Percentiles rank a stretch among this genome's conserved stretches.
Evolutionary conservation across 2,888 invertebrate species (phyloP).

Genomic region (Saturnia japonica): DNA sequence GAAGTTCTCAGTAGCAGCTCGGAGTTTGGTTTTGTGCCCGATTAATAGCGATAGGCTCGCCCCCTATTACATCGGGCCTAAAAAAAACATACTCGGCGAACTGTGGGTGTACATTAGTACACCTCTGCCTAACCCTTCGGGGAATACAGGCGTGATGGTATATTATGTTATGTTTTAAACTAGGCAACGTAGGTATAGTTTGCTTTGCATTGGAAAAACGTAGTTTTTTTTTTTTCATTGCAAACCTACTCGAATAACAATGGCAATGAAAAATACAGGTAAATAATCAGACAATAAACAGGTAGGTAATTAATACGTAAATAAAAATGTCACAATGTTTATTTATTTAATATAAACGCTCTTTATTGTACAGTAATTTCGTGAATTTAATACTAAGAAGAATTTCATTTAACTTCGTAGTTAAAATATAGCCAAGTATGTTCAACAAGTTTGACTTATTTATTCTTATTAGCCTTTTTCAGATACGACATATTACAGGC

Average conservation of each 20-base stretch:
- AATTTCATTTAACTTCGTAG: not conserved
- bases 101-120: no score
- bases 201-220: not conserved
- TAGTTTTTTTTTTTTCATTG: not conserved
- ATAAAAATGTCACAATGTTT: not conserved
- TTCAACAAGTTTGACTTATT: conserved; percentile 11
- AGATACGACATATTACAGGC: conserved; percentile 19
- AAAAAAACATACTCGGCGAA: no score
- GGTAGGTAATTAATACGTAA: not conserved
- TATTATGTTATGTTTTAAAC: no score
- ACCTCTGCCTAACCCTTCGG: no score
- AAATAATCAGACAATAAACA: not conserved
- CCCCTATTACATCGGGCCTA: no score
- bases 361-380: conserved; percentile 11
- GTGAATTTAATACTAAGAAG: not conserved
- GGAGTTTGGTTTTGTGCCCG: no score
- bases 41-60: no score
- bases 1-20: no score
- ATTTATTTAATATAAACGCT: conserved; percentile 5
- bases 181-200: no score
- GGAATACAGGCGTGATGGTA: no score
- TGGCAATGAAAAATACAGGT: not conserved
- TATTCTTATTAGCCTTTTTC: conserved; percentile 17
- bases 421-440: not conserved
- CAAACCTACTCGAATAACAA: not conserved